phyloP scores from a whole-genome alignment of 1,140 invertebrate genomes.

The Drosophila sp. region DNA sequence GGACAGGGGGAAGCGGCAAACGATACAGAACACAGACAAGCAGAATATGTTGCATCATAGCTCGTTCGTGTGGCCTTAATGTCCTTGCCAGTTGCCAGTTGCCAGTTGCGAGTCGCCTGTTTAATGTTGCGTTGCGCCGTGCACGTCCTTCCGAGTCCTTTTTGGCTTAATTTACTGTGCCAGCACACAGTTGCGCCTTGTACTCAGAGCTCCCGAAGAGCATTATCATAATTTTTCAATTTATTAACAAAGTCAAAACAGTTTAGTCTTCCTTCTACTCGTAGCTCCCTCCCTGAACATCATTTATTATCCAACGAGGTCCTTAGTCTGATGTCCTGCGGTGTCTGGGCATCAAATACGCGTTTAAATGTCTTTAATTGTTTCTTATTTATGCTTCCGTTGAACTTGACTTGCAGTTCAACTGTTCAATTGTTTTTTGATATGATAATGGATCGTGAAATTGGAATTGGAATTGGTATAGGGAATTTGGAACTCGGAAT shows the following conservation, averaged over 20 bases:
- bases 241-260: slow-evolving; percentile 83
- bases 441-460: slow-evolving; percentile 57
- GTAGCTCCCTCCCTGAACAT: slow-evolving; percentile 32
- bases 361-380: slow-evolving; percentile 79
- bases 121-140: slow-evolving; percentile 81
- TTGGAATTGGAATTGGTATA: slow-evolving; percentile 35
- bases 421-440: slow-evolving; percentile 33
- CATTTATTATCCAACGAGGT: slow-evolving; percentile 71
- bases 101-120: slow-evolving; percentile 65
- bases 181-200: slow-evolving; percentile 53
- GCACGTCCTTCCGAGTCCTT: slow-evolving; percentile 62
- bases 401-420: slow-evolving; percentile 15
- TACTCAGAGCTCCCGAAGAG: slow-evolving; percentile 35
- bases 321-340: slow-evolving; percentile 60
- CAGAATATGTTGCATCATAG: slow-evolving; percentile 80
- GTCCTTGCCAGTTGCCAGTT: slow-evolving; percentile 57
- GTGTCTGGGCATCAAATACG: slow-evolving; percentile 64
- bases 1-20: too few relatives aligned
- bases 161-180: slow-evolving; percentile 74
- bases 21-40: slow-evolving; percentile 28
- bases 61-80: slow-evolving; percentile 71
- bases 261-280: slow-evolving; percentile 54
- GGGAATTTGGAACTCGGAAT: too few relatives aligned
- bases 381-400: slow-evolving; percentile 78
- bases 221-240: slow-evolving; percentile 83